Base-by-base conservation (phyloP, 2,888 invertebrate genomes). In the Hypercompe scribonia region DNA sequence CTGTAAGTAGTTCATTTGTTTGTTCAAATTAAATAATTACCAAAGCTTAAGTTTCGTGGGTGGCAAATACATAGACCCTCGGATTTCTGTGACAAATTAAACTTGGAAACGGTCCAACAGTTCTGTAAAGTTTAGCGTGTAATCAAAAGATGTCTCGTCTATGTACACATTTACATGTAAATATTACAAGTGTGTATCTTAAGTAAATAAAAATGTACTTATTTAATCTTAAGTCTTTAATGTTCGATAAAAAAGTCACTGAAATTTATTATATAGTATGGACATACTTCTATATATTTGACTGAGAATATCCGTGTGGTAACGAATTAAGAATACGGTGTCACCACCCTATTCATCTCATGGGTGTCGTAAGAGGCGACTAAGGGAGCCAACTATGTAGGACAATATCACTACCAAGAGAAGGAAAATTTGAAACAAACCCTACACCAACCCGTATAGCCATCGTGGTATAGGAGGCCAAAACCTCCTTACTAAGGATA, bases 11-110 rank as follows among this genome's bases (percentile, higher is more conserved):
- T 33, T 46, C 13, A 33, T 13, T 66, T 46, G 13, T 66, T 33
- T 46, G 31, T 46, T 46, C 5, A 46, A 46, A 66, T 46, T 31
- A 33, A 66, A 66, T 24, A 21, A 66, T 66, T 66, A 11, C 46
- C 33, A 36, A n/a, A n/a, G 31, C 33, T 46, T 13, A 66, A 66
- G 66, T 31, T 66, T 66, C 13, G 66, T 66, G 24, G 24, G 61
- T 61, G 15, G 8, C 15, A 46, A 46, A 66, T 66, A 66, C 39
- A 66, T 66, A 66, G 46, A 24, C 31, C 46, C 46, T 2, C 1
- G 13, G 10, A 46, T 46, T 46, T 66, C 66, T 46, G 42, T 31
- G 46, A 46, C 46, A 66, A 66, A 66, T 66, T 46, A 13, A 46
- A 46, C 28, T 66, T 66, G 46, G 13, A 24, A 11, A 15, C 33